Base-by-base conservation (phyloP, 2,888 invertebrate genomes). In the Lymantria monacha region DNA sequence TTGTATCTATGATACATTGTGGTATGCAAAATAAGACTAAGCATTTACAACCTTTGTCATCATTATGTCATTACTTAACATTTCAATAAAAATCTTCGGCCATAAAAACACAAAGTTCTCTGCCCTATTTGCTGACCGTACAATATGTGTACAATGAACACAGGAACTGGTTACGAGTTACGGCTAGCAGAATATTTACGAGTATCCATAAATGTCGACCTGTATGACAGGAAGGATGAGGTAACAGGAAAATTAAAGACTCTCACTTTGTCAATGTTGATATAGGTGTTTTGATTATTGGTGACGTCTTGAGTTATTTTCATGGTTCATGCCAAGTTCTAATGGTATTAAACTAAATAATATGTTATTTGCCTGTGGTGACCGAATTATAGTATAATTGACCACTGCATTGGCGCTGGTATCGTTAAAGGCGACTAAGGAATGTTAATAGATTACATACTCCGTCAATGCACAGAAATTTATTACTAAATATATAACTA, bases 191-290 rank as follows among this genome's bases (percentile, higher is more conserved):
- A 48, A 62, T 68, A 68, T 69, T 69, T 69, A 69, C 66, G 61
- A 58, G 54, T 57, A 56, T 51, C 59, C 69, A 61, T 69, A 69
- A 69, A 69, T 50, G 69, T 70, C 70, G 53, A 12, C 59, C 60
- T 55, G 61, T 55, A 57, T 61, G 66, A 63, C 58, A 53, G 49
- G 52, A 58, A 57, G 55, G 55, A 46, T 45, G 48, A 58, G 46
- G 49, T 53, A 53, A 49, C 48, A 43, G 43, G 53, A 57, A 64
- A 66, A 66, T 63, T 64, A 68, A 68, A 65, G 51, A 52, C 47
- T 43, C 48, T 55, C 57, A 48, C 13, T 61, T 61, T 48, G 55
- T 64, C 55, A 59, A 5, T 64, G 30, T 11, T 22, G 3, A 14
- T 13, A 12, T n/a, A 41, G 14, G 41, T 15, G 41, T n/a, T 42